Evolutionary conservation across 2,797 vertebrate genomes (phyloP).

Genomic region (Naso thynnoides): DNA sequence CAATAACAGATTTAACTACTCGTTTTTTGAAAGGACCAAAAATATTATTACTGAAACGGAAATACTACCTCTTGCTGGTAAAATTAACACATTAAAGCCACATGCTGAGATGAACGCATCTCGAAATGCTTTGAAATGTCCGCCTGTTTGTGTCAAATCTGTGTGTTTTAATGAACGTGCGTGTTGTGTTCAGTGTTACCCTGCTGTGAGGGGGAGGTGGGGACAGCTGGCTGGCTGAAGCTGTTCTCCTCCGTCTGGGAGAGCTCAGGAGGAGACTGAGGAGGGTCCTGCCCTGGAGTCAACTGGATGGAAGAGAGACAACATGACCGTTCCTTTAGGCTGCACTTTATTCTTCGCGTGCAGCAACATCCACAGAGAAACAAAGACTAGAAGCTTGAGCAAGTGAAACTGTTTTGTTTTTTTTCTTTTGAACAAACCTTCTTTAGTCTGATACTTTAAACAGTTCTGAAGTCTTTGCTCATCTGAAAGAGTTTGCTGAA

Average conservation of each 20-base stretch:
- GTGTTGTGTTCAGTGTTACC: slow-evolving; percentile 81
- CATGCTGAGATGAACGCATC: slow-evolving; percentile 25
- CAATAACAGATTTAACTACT: slow-evolving; percentile 35
- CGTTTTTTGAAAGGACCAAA: slow-evolving; percentile 34
- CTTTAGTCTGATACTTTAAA: neutral
- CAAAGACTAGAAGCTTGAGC: neutral
- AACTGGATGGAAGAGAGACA: slow-evolving; percentile 83
- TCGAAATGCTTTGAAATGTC: slow-evolving; percentile 19
- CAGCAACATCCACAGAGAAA: neutral
- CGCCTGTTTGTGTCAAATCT: slow-evolving; percentile 36
- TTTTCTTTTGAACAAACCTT: too few species aligned
- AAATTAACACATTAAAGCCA: slow-evolving; percentile 45
- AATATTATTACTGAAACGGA: slow-evolving; percentile 54
- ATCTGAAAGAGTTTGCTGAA: neutral
- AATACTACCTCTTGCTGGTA: slow-evolving; percentile 40
- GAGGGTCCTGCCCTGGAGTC: slow-evolving; percentile 93
- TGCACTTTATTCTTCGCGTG: neutral
- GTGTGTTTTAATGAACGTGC: slow-evolving; percentile 40
- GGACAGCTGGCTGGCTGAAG: slow-evolving; percentile 90
- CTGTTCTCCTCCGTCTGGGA: slow-evolving; percentile 91
- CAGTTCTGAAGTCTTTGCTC: too few species aligned
- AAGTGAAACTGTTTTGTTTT: too few species aligned
- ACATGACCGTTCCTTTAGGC: slow-evolving; percentile 18
- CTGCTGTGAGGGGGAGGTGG: slow-evolving; percentile 95
- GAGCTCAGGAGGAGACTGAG: slow-evolving; percentile 89